Conservation (phyloP, 2,113 vertebrate genomes). For the Eptesicus fuscus region DNA sequence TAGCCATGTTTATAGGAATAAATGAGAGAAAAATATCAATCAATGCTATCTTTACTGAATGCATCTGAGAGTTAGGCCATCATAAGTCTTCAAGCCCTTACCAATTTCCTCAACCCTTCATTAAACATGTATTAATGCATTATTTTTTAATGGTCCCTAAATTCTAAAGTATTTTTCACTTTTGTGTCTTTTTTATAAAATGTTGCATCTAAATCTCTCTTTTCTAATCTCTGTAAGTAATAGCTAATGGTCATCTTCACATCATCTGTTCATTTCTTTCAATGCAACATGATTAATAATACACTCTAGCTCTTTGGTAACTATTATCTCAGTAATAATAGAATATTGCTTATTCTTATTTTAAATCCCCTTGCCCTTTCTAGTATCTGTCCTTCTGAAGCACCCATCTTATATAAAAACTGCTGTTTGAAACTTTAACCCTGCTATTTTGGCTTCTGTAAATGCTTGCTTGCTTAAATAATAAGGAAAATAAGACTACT, state of each 20-base stretch:
- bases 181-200: neutral
- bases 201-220: slow-evolving; percentile 11
- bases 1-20: neutral
- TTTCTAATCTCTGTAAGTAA: neutral
- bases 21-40: neutral
- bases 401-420: no score
- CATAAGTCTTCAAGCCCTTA: neutral
- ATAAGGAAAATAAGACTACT: no score
- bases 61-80: neutral
- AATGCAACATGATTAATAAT: neutral
- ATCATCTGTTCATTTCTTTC: slow-evolving; percentile 20
- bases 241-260: neutral
- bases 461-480: no score
- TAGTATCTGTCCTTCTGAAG: neutral
- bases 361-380: neutral
- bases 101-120: neutral
- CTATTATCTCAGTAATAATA: neutral
- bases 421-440: no score
- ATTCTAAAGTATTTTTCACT: neutral
- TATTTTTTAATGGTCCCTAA: neutral
- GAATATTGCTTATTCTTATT: neutral
- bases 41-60: neutral
- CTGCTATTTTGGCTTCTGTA: no score
- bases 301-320: neutral
- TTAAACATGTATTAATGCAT: neutral